A percentile compares a stretch with the other conserved stretches of the same genome.
Conservation (phyloP, 2,113 vertebrate species). For the Chionis minor region DNA sequence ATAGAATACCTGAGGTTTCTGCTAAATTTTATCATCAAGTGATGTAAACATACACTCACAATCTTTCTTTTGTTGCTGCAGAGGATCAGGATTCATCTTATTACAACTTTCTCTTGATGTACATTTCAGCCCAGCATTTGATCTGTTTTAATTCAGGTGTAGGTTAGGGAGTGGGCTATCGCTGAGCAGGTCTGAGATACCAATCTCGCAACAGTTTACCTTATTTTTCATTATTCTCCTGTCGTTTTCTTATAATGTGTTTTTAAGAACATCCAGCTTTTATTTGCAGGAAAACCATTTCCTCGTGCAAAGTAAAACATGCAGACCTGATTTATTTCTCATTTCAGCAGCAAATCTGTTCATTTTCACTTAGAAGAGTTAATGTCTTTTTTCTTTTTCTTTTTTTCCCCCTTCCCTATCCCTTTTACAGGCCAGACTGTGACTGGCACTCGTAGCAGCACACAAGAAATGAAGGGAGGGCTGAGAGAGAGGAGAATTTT, state of each 20-base stretch:
- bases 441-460: background rate
- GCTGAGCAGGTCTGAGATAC: background rate
- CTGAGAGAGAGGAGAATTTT: background rate
- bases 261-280: slow-evolving; percentile 12
- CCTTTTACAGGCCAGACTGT: background rate
- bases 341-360: slow-evolving; percentile 1
- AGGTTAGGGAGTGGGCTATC: background rate
- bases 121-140: background rate
- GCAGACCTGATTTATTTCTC: slow-evolving; percentile 3
- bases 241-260: slow-evolving; percentile 18
- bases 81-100: background rate
- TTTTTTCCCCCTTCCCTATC: rapidly evolving
- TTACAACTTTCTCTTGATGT: background rate
- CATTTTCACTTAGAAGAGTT: background rate
- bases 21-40: background rate
- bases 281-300: slow-evolving; percentile 18
- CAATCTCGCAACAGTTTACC: background rate
- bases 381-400: background rate
- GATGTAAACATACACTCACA: rapidly evolving
- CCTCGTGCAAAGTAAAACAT: background rate
- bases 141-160: background rate
- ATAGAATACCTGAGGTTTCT: background rate
- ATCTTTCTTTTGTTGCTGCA: background rate
- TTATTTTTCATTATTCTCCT: background rate
- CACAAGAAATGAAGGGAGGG: background rate